phyloP scores from a whole-genome alignment of 2,797 vertebrate species.

The Myiotriccus ornatus region DNA sequence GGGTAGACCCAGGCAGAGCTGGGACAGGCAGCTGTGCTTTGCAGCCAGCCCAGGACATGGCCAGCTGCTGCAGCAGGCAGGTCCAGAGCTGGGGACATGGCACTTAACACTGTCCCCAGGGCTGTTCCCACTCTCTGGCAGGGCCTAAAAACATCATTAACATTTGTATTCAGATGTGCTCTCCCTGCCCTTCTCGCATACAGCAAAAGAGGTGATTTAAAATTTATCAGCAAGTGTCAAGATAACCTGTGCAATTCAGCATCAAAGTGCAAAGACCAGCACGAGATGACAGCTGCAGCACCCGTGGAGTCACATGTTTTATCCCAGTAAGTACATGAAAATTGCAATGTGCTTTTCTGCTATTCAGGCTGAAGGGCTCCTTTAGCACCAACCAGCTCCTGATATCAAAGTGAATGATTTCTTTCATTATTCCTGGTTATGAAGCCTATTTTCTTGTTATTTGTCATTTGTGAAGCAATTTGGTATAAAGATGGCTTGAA shows the following conservation, averaged over 20 bases:
- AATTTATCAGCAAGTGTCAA: conserved; percentile 65
- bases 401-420: conserved; percentile 55
- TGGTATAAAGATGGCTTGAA: conserved; percentile 51
- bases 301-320: conserved; percentile 47
- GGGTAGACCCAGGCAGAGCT: background rate
- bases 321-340: conserved; percentile 64
- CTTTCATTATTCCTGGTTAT: conserved; percentile 71
- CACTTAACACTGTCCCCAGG: fast-evolving
- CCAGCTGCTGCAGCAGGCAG: background rate
- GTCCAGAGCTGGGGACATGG: background rate
- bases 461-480: conserved; percentile 74
- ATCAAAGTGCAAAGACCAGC: conserved; percentile 39
- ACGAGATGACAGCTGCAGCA: conserved; percentile 35
- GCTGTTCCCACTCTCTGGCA: background rate
- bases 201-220: conserved; percentile 54
- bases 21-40: background rate
- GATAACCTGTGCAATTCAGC: conserved; percentile 57
- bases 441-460: conserved; percentile 72
- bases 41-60: background rate
- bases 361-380: conserved; percentile 62
- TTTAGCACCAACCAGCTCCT: conserved; percentile 36
- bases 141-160: background rate
- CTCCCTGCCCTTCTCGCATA: background rate
- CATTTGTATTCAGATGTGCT: conserved; percentile 49
- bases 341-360: conserved; percentile 67